Conservation (phyloP, 37 sponge, comb jelly and placozoan genomes). For the Chondrosia reniformis region DNA sequence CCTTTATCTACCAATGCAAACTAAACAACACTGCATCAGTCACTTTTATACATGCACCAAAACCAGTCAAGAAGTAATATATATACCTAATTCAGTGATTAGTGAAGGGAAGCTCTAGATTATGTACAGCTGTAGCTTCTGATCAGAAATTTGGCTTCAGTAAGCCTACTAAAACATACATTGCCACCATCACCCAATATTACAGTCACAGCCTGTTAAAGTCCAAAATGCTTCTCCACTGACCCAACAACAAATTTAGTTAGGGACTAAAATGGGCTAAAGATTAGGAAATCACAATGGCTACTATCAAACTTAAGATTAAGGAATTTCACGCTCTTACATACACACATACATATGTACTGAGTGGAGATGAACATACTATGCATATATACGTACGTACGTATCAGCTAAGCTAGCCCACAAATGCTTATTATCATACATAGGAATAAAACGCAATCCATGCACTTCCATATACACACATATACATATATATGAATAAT, state of each 20-base stretch:
- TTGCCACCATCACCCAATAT: no score
- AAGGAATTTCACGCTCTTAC: conserved; percentile 2
- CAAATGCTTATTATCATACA: not conserved
- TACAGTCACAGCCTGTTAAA: not conserved
- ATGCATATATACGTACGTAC: not conserved
- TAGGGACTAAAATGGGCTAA: not conserved
- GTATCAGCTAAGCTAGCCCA: not conserved
- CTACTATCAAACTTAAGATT: not conserved
- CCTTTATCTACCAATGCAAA: no score
- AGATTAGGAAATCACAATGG: not conserved
- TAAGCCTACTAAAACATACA: no score
- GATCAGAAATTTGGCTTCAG: no score
- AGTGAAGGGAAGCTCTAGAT: no score
- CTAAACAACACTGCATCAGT: no score
- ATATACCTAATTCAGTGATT: no score
- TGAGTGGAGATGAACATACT: not conserved
- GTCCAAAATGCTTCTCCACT: not conserved
- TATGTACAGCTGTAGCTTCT: no score
- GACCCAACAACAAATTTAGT: not conserved
- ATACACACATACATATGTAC: conserved; percentile 17
- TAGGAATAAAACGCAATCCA: not conserved
- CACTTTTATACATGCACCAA: no score
- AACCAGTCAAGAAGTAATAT: no score
- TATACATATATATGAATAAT: conserved; percentile 9
- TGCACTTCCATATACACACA: conserved; percentile 5